phyloP scores from a whole-genome alignment of 2,888 invertebrate species.

The Brenthis hecate region DNA sequence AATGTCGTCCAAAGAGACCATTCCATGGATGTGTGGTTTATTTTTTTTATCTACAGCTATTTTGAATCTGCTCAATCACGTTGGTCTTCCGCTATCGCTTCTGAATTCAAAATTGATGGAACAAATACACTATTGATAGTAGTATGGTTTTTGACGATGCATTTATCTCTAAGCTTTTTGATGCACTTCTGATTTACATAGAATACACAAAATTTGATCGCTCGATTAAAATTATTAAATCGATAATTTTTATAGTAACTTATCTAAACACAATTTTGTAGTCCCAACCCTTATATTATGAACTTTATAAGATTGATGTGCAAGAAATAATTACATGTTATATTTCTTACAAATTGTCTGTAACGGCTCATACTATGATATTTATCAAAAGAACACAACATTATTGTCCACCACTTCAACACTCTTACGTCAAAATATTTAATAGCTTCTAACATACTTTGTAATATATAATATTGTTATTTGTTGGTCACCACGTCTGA shows the following conservation, averaged over 20 bases:
- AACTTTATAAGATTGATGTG: too few relatives aligned
- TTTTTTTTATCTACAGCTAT: constrained; percentile 26
- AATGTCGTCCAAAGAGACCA: constrained; percentile 34
- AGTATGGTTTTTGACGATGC: constrained; percentile 19
- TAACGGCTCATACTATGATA: too few relatives aligned
- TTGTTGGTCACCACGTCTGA: too few relatives aligned
- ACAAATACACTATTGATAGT: constrained; percentile 17
- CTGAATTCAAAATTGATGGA: constrained; percentile 33
- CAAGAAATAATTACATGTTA: too few relatives aligned
- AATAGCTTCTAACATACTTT: too few relatives aligned
- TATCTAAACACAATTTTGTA: background rate
- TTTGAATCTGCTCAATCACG: constrained; percentile 50
- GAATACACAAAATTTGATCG: constrained; percentile 1
- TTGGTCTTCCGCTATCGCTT: constrained; percentile 70
- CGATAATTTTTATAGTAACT: constrained; percentile 1
- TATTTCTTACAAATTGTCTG: too few relatives aligned
- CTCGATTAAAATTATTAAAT: background rate
- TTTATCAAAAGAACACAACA: too few relatives aligned
- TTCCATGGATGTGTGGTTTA: constrained; percentile 36
- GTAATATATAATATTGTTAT: too few relatives aligned
- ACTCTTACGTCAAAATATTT: too few relatives aligned
- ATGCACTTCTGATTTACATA: constrained; percentile 16
- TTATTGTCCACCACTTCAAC: too few relatives aligned
- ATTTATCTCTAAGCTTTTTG: constrained; percentile 23
- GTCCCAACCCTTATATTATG: too few relatives aligned